phyloP scores from a whole-genome alignment of 2,888 invertebrate genomes.

The Euzetes globulus region DNA sequence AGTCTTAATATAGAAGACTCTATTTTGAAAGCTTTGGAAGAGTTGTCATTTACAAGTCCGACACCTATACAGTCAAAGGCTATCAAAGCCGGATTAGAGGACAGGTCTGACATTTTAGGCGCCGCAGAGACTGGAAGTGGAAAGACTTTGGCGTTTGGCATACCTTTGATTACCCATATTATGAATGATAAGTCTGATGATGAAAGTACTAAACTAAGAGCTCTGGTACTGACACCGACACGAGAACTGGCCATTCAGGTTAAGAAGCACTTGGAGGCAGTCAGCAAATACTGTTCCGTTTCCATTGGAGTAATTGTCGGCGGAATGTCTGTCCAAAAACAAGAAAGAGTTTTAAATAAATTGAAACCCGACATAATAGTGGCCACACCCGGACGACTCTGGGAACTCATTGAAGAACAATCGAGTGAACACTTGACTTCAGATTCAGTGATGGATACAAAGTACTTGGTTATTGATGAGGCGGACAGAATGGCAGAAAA shows the following conservation, averaged over 20 bases:
- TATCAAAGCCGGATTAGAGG: slow-evolving; percentile 64
- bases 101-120: slow-evolving; percentile 48
- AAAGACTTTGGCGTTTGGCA: slow-evolving; percentile 93
- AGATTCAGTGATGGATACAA: slow-evolving; percentile 26
- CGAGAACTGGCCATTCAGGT: slow-evolving; percentile 93
- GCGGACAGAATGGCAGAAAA: slow-evolving; percentile 96
- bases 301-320: slow-evolving; percentile 63
- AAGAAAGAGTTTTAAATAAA: slow-evolving; percentile 70
- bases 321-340: slow-evolving; percentile 88
- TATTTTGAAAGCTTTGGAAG: slow-evolving; percentile 65
- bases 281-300: slow-evolving; percentile 70
- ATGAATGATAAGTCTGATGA: slow-evolving; percentile 53
- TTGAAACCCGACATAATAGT: slow-evolving; percentile 78
- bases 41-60: slow-evolving; percentile 68
- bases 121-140: slow-evolving; percentile 78
- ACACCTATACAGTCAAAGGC: slow-evolving; percentile 70
- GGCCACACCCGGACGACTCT: slow-evolving; percentile 92
- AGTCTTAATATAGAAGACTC: slow-evolving; percentile 56
- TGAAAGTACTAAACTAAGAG: slow-evolving; percentile 52
- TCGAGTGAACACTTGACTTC: slow-evolving; percentile 50
- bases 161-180: slow-evolving; percentile 82
- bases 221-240: slow-evolving; percentile 87
- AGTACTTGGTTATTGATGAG: slow-evolving; percentile 87
- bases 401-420: slow-evolving; percentile 68
- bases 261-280: slow-evolving; percentile 68